These are phyloP conservation scores for Leucania comma DNA, from an alignment of 2,888 invertebrate species.

Conservation along the genomic window DNA sequence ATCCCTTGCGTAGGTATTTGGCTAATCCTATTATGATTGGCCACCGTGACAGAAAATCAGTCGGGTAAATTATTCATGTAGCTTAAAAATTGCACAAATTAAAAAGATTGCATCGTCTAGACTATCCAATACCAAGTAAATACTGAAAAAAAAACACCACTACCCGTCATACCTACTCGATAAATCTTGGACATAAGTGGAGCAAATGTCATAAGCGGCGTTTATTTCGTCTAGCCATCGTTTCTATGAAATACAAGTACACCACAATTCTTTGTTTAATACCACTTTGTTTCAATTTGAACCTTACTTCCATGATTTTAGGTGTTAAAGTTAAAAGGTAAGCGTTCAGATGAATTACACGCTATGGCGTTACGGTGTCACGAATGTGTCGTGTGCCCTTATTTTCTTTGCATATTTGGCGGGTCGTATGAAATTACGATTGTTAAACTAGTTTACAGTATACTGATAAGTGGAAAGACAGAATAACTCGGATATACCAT, in stretches of 20 bases:
- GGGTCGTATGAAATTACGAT: conserved; percentile 51
- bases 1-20: too few species aligned
- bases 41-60: too few species aligned
- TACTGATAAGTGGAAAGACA: conserved; percentile 19
- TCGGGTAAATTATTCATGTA: neutral
- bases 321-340: conserved; percentile 50
- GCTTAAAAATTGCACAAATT: conserved; percentile 24
- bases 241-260: conserved; percentile 71
- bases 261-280: conserved; percentile 64
- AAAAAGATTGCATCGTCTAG: conserved; percentile 53
- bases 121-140: conserved; percentile 47
- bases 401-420: conserved; percentile 75
- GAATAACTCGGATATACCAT: neutral
- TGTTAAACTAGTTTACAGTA: conserved; percentile 33
- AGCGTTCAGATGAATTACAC: conserved; percentile 70
- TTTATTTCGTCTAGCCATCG: conserved; percentile 79
- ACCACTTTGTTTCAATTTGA: conserved; percentile 56
- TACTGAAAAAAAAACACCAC: conserved; percentile 43
- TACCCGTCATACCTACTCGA: conserved; percentile 50
- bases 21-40: too few species aligned
- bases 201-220: conserved; percentile 72
- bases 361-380: conserved; percentile 81
- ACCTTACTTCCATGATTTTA: conserved; percentile 65
- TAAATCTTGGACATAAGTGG: conserved; percentile 66
- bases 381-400: conserved; percentile 85